Evolutionary conservation across 2,797 vertebrate species (phyloP), one percentile per base, ranked within the genome.

Genomic region (Oceanodroma leucorhoa): DNA sequence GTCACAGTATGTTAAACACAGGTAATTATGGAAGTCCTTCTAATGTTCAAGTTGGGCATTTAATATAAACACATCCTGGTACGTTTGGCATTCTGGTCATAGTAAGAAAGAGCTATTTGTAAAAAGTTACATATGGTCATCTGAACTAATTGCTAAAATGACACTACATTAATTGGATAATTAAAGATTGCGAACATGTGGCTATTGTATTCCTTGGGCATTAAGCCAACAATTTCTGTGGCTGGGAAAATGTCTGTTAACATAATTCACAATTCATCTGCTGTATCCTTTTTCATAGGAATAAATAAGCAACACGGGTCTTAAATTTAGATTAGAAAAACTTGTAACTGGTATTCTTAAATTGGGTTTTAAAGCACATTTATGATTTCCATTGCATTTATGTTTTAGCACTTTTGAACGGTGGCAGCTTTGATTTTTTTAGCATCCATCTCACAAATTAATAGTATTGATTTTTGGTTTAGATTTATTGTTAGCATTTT

Each of bases 91-190:
- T 96, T 98, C 98, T 93, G 97, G 97, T 98, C 98, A 96, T 97
- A 95, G 96, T 97, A 97, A 96, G 97, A 97, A 96, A 80, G 90
- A 95, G 87, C 87, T 94, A 78, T 96, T 96, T 96, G 89, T 90
- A 96, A 96, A 86, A 97, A 97, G 92, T 97, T 98, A 93, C 95
- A 94, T 97, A 94, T 97, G 96, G 96, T 97, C 97, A 97, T 98
- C 96, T 98, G 97, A 98, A 96, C 96, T 98, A 98, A 98, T 98
- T 98, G 96, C 97, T 96, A 96, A 97, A 98, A 97, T 1, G 97
- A 97, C 95, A 97, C 96, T 95, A 94, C 95, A 91, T 98, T 98
- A 98, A 98, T 98, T 97, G 97, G 97, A 96, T 98, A 98, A 98
- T 98, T 98, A 98, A 98, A 96, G 97, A 97, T 97, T 97, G 96